These are phyloP conservation scores for Perizoma flavofasciatum DNA, from an alignment of 2,888 invertebrate genomes.

Conservation along the genomic window DNA sequence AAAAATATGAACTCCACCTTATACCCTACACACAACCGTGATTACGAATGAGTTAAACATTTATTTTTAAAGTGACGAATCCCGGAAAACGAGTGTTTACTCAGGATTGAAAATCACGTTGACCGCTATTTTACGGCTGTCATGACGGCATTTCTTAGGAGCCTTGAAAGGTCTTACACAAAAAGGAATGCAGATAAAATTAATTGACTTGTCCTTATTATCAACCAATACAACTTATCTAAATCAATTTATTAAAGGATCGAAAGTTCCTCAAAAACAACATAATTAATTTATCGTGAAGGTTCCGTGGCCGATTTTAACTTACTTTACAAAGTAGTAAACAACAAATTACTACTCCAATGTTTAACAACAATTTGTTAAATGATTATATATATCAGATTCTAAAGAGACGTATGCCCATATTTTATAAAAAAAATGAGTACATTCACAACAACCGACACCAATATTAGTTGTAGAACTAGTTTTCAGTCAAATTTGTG, in stretches of 20 bases:
- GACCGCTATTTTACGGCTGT: too few species aligned
- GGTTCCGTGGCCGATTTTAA: slow-evolving; percentile 30
- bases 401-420: too few species aligned
- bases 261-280: slow-evolving; percentile 20
- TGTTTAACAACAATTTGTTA: not conserved
- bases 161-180: slow-evolving; percentile 1
- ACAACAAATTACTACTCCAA: not conserved
- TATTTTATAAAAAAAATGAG: slow-evolving; percentile 1
- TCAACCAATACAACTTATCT: slow-evolving; percentile 29
- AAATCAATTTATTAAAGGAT: slow-evolving; percentile 30
- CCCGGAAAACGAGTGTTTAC: too few species aligned
- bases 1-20: too few species aligned
- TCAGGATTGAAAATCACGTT: too few species aligned
- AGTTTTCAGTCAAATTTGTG: too few species aligned
- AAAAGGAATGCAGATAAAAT: slow-evolving; percentile 15
- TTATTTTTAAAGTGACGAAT: too few species aligned
- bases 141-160: not conserved
- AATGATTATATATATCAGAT: not conserved
- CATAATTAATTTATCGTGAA: slow-evolving; percentile 30
- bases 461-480: too few species aligned
- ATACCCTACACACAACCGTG: too few species aligned
- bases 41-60: too few species aligned
- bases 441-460: not conserved
- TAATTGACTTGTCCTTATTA: slow-evolving; percentile 29
- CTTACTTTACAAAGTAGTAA: slow-evolving; percentile 7